Conservation (phyloP, 2,888 invertebrate species). For the Epistrophe eligans region DNA sequence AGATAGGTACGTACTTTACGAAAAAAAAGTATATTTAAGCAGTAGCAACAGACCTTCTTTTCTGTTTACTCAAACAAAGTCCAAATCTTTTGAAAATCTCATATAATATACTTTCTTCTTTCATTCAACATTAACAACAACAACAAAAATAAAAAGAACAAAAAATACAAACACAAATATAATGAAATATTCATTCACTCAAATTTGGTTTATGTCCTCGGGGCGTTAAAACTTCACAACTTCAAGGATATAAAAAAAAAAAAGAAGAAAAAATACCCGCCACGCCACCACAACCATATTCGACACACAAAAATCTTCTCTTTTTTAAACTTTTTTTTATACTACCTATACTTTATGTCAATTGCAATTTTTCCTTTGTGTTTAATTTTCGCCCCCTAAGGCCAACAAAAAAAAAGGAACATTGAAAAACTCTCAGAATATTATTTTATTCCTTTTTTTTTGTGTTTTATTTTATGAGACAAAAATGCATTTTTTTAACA, state of each 20-base stretch:
- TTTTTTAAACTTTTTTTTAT: not conserved
- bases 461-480: constrained; percentile 31
- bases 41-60: not conserved
- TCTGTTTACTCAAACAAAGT: constrained; percentile 39
- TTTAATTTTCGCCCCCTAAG: constrained; percentile 41
- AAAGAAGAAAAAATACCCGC: constrained; percentile 8
- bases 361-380: constrained; percentile 31
- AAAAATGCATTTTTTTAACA: constrained; percentile 32
- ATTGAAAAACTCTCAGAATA: constrained; percentile 29
- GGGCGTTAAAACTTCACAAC: constrained; percentile 47
- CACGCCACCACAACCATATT: constrained; percentile 13
- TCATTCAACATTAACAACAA: not conserved
- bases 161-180: constrained; percentile 44
- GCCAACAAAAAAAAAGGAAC: constrained; percentile 9
- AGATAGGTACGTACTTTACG: not conserved
- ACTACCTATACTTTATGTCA: not conserved
- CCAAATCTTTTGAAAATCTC: constrained; percentile 45
- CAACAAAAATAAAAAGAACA: not conserved
- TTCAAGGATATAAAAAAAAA: constrained; percentile 16
- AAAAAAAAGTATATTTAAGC: not conserved
- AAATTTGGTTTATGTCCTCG: constrained; percentile 72
- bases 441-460: constrained; percentile 20
- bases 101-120: constrained; percentile 2
- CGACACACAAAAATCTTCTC: constrained; percentile 8
- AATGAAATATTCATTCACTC: constrained; percentile 70